Evolutionary conservation across 2,888 invertebrate species (phyloP), one percentile per base, ranked within the genome.

Genomic region (Eulithis prunata): DNA sequence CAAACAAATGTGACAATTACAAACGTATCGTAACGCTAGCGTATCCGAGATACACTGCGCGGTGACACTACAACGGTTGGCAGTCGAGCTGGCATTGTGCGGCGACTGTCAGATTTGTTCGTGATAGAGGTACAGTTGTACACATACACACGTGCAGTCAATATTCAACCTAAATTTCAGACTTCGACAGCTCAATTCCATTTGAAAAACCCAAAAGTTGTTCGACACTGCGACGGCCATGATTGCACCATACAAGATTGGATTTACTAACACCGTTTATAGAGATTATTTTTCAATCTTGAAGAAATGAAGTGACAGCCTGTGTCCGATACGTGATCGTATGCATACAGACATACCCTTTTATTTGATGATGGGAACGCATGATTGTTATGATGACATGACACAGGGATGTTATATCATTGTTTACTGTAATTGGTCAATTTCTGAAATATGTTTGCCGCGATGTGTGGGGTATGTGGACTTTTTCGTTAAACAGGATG

Each of bases 371-470:
- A 73, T 76, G 64, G 64, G 74, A 71, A 49, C 49, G 14, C 21
- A 76, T 72, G 64, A 64, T 72, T 71, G 64, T 76, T 75, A 72
- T 71, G 71, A 54, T 68, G 65, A 63, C 68, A 64, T 36, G 52
- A 49, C 64, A 55, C 54, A 47, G 64, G 69, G 64, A 62, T 58
- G 46, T 54, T 62, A 47, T 57, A 55, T 59, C 49, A 49, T 59
- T 64, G 55, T 59, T 64, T 59, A 60, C 45, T 55, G 12, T 64
- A 59, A 59, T 64, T 55, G 55, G 54, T 52, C 52, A 60, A 70
- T 68, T 64, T 71, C 64, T 38, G 56, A 57, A 51, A 62, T 38
- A n/a, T 14, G 32, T 53, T 32, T 12, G 53, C 36, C 43, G 12
- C 32, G 45, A 32, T 14, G 53, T 21, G 49, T 32, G 43, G 45